Percentiles rank a stretch among this genome's conserved stretches.
Evolutionary conservation across 2,113 vertebrate genomes (phyloP).

Genomic region (Theristicus caerulescens): DNA sequence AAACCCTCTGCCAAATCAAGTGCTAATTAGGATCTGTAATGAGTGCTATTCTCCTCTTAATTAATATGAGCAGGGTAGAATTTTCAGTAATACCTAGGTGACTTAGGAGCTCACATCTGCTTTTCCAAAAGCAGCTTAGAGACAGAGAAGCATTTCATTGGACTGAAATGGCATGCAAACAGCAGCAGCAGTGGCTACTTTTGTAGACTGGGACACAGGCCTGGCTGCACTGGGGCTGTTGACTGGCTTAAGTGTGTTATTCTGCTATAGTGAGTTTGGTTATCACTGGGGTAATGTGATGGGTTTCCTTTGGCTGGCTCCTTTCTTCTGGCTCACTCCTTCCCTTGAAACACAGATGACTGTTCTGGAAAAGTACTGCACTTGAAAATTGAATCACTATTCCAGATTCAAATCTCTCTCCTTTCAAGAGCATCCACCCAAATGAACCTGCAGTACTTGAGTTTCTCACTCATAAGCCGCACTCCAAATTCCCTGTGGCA

Average conservation of each 20-base stretch:
- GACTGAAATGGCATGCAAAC: neutral
- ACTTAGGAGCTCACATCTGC: neutral
- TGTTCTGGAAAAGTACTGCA: neutral
- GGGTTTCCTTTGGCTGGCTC: neutral
- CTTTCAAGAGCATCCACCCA: neutral
- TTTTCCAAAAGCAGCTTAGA: neutral
- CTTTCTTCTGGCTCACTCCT: neutral
- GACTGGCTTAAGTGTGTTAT: neutral
- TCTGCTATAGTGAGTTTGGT: neutral
- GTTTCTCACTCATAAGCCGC: neutral
- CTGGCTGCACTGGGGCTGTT: neutral
- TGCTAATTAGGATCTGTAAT: neutral
- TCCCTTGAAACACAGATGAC: neutral
- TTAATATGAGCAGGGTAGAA: neutral
- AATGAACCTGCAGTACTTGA: neutral
- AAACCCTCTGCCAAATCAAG: neutral
- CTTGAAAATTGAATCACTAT: neutral
- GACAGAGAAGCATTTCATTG: neutral
- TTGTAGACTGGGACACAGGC: neutral
- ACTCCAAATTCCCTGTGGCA: neutral
- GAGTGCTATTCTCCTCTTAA: neutral
- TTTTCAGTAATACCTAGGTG: neutral
- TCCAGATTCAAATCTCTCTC: neutral
- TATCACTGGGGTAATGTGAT: neutral
- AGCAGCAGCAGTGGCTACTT: neutral